phyloP scores from a whole-genome alignment of 1,140 invertebrate genomes.

The Ceratina calcarata region DNA sequence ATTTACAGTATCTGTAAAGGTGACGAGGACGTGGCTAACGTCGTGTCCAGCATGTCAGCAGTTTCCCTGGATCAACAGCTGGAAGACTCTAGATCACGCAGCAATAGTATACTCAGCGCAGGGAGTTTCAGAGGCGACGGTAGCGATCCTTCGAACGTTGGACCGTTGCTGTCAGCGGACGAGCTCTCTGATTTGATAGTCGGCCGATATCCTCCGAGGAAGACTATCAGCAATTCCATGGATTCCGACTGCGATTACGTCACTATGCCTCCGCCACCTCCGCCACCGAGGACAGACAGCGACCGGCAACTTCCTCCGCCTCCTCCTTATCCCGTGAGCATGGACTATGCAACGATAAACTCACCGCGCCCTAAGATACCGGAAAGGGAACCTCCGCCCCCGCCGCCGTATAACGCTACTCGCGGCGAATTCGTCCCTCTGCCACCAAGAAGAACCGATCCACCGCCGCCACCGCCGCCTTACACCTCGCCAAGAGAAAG shows the following conservation, averaged over 20 bases:
- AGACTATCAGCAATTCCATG: conserved; percentile 90
- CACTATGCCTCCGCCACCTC: conserved; percentile 87
- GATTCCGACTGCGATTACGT: conserved; percentile 95
- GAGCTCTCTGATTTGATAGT: conserved; percentile 91
- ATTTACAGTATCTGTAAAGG: conserved; percentile 75
- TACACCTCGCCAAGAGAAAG: conserved; percentile 72
- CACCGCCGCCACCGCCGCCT: conserved; percentile 73
- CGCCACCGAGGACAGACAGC: conserved; percentile 83
- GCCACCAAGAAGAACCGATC: conserved; percentile 70
- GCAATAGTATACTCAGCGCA: conserved; percentile 88
- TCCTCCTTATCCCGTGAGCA: conserved; percentile 70
- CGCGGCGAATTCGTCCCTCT: conserved; percentile 71
- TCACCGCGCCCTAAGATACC: conserved; percentile 58
- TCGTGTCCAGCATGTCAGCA: conserved; percentile 33
- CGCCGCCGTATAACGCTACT: conserved; percentile 71
- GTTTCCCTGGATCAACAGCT: conserved; percentile 62
- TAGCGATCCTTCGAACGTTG: conserved; percentile 89
- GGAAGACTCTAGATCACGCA: conserved; percentile 79
- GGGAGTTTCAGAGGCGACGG: conserved; percentile 92
- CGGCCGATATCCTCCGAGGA: conserved; percentile 88
- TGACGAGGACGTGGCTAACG: conserved; percentile 66
- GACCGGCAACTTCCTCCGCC: conserved; percentile 77
- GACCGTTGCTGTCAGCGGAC: conserved; percentile 88
- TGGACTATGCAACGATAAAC: conserved; percentile 68
- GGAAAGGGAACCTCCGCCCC: conserved; percentile 68